Evolutionary conservation across 37 sponge, comb jelly and placozoan species (phyloP).

Genomic region (Beroe forskalii): DNA sequence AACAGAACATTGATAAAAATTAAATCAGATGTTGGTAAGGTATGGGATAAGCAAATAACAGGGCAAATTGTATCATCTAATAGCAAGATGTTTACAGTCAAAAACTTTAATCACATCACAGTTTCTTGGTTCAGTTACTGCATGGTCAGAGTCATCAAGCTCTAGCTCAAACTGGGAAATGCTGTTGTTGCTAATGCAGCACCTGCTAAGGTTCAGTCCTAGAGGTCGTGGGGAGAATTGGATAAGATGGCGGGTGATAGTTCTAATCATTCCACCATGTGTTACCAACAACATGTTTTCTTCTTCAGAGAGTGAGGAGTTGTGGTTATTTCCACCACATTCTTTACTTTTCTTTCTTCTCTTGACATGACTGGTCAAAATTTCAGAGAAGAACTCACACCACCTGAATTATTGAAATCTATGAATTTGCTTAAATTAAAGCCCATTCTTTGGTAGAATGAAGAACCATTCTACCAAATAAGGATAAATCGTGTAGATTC

Average conservation of each 20-base stretch:
- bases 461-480: no score
- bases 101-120: conserved; percentile 44
- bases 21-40: no score
- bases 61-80: no score
- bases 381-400: conserved; percentile 36
- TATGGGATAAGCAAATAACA: no score
- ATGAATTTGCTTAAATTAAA: no score
- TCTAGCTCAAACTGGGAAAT: conserved; percentile 17
- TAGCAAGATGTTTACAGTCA: conserved; percentile 28
- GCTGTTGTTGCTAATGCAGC: conserved; percentile 36
- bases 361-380: background rate
- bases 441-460: no score
- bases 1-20: no score
- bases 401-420: no score
- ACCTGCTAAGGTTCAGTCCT: conserved; percentile 4
- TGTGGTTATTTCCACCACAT: no score
- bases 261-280: conserved; percentile 29
- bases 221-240: conserved; percentile 23
- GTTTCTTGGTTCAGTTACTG: background rate
- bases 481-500: no score
- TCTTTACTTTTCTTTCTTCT: no score
- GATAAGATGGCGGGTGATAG: background rate
- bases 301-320: background rate
- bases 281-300: background rate
- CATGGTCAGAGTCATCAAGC: background rate